phyloP scores from a whole-genome alignment of 2,113 vertebrate genomes.

The Pomatostomus ruficeps region DNA sequence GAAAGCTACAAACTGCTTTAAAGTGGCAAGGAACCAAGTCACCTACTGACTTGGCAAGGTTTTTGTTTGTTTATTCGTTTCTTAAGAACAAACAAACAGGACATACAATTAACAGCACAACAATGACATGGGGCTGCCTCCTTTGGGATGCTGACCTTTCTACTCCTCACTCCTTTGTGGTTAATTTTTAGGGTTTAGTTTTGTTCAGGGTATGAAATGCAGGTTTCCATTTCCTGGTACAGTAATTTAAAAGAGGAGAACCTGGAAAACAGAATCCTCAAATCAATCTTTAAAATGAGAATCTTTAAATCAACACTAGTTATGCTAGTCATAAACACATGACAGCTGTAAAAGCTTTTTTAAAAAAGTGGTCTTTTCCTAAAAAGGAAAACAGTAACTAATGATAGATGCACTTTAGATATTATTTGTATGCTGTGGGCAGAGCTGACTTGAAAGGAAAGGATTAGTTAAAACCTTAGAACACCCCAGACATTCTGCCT shows the following conservation, averaged over 20 bases:
- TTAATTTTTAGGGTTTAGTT: constrained; percentile 42
- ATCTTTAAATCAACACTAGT: constrained; percentile 4
- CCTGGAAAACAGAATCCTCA: background rate
- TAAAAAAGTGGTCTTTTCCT: background rate
- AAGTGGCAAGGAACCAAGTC: constrained; percentile 16
- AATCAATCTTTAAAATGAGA: constrained; percentile 6
- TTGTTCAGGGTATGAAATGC: background rate
- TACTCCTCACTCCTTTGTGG: constrained; percentile 2
- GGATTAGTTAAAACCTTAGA: background rate
- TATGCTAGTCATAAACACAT: background rate
- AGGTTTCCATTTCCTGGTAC: constrained; percentile 42
- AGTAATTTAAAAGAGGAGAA: constrained; percentile 5
- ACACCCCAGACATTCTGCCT: background rate
- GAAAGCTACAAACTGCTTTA: background rate
- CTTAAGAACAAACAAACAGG: constrained; percentile 12
- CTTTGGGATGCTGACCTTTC: constrained; percentile 9
- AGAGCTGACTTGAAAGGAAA: background rate
- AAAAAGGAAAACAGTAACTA: background rate
- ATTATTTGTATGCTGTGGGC: background rate
- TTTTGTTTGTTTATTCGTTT: constrained; percentile 10
- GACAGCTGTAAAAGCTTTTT: background rate
- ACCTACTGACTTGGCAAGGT: constrained; percentile 31
- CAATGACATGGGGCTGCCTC: background rate
- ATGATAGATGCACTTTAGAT: background rate
- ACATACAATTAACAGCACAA: constrained; percentile 28